These are phyloP conservation scores for Zygogramma bicolorata DNA, from an alignment of 2,888 invertebrate species.

Conservation along the genomic window DNA sequence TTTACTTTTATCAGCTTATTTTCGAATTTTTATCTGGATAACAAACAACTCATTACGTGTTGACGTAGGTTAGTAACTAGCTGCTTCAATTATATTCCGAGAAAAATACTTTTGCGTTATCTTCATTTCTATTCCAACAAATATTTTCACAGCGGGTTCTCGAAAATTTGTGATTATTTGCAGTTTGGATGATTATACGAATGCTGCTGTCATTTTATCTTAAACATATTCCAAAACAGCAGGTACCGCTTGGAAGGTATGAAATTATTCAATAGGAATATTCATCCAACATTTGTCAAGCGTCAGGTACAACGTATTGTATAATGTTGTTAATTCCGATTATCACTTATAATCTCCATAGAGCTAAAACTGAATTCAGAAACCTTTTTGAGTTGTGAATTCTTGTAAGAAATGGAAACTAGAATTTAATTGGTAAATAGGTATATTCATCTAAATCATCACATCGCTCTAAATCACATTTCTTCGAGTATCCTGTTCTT, in stretches of 20 bases:
- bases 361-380: no score
- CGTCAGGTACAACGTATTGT: no score
- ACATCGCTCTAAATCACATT: no score
- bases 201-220: neutral
- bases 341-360: no score
- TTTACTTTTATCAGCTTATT: neutral
- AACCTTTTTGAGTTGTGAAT: no score
- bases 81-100: neutral
- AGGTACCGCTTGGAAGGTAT: neutral
- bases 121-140: neutral
- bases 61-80: neutral
- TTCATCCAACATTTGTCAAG: neutral
- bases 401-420: no score
- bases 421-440: no score
- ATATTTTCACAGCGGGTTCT: neutral
- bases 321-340: no score
- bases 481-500: no score
- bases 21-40: neutral
- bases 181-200: neutral
- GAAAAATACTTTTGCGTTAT: neutral
- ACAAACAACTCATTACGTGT: neutral
- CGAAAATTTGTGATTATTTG: neutral
- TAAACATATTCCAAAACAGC: neutral
- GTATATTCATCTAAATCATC: no score
- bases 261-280: neutral